Evolutionary conservation across 2,888 invertebrate species (phyloP), one percentile per base, ranked within the genome.

Genomic region (Cataglyphis albicans): DNA sequence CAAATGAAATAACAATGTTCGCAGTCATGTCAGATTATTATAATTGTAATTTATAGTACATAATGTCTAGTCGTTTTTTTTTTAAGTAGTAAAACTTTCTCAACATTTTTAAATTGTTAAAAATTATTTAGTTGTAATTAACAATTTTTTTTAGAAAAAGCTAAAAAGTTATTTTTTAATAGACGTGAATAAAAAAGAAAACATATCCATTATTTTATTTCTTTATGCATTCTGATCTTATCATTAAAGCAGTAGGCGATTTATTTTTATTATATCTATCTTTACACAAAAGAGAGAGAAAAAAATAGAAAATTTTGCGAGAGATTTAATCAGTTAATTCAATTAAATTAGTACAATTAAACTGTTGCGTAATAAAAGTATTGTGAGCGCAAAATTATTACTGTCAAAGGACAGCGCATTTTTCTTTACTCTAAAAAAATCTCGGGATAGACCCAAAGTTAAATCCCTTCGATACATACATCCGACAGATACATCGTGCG

Each of bases 401-500:
- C n/a, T 25, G 25, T 57, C 12, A 6, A 12, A 38, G 9, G 32
- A 57, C 57, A n/a, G n/a, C 52, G 44, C 41, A n/a, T 59, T 44
- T 35, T 44, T 80, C 72, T 70, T 48, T 70, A 41, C 70, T 80
- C 25, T 32, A 44, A 80, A 80, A 80, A 80, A 48, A 61, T 70
- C 44, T 41, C 12, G 9, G 59, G 59, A 59, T 57, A 65, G 57
- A 70, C 44, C 59, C 44, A 12, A 35, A 80, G 78, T 80, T 80
- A 80, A 80, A 80, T 80, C 78, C 7, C 52, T 52, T n/a, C 52
- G 52, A 52, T 52, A 52, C 52, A n/a, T n/a, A 52, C n/a, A 52
- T 78, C 59, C 59, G 21, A 57, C 57, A 70, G 72, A 80, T 80
- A 80, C 59, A 80, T 80, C 78, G 78, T 44, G 78, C 78, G 70